These are phyloP conservation scores for Apotomis capreana DNA, from an alignment of 2,888 invertebrate genomes.

Conservation along the genomic window DNA sequence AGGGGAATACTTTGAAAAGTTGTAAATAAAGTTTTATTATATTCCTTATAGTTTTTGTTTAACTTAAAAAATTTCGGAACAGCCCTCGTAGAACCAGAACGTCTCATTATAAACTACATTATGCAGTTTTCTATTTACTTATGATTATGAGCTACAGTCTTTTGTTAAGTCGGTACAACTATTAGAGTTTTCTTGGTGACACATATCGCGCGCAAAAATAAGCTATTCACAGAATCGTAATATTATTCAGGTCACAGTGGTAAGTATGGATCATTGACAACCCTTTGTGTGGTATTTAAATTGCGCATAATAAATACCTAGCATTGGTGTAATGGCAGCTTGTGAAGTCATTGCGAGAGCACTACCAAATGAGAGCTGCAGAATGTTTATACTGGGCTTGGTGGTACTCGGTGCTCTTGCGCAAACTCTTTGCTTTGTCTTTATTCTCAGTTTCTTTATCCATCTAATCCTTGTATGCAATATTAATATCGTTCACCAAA, in stretches of 20 bases:
- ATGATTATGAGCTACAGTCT: not conserved
- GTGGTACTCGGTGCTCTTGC: constrained; percentile 27
- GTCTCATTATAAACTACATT: not conserved
- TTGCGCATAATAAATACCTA: constrained; percentile 50
- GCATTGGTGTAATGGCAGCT: constrained; percentile 50
- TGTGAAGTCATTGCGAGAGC: constrained; percentile 53
- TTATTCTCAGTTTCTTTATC: constrained; percentile 21
- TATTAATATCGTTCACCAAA: constrained; percentile 26
- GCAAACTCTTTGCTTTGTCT: constrained; percentile 22
- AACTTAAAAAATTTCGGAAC: no score
- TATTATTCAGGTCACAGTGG: constrained; percentile 40
- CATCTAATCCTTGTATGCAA: constrained; percentile 24
- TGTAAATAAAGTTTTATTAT: no score
- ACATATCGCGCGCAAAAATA: constrained; percentile 21
- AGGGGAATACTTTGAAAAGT: no score
- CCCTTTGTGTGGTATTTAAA: constrained; percentile 56
- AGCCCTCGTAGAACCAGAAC: not conserved
- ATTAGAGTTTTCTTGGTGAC: constrained; percentile 23
- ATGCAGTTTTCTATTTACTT: not conserved
- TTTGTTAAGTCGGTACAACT: not conserved
- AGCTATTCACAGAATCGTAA: constrained; percentile 32
- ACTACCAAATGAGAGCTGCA: constrained; percentile 52
- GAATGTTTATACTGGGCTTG: constrained; percentile 46
- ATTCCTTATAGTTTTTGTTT: no score
- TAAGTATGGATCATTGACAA: constrained; percentile 34